Evolutionary conservation across 1,140 invertebrate genomes (phyloP).

Genomic region (Neodiprion pinetum): DNA sequence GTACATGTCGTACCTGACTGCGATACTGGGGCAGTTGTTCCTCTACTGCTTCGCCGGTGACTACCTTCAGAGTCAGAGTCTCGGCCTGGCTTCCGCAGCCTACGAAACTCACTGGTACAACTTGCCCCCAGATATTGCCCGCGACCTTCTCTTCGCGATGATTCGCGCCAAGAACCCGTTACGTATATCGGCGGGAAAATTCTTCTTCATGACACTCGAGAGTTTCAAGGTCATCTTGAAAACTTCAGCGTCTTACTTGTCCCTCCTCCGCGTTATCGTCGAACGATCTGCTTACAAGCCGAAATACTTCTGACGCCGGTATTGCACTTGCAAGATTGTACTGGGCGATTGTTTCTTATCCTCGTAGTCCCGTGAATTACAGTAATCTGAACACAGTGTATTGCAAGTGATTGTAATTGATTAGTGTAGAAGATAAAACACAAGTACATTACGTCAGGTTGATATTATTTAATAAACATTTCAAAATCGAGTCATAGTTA

Average conservation of each 20-base stretch:
- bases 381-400: no score
- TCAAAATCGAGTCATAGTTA: no score
- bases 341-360: no score
- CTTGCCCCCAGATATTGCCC: conserved; percentile 28
- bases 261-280: conserved; percentile 38
- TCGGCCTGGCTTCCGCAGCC: conserved; percentile 27
- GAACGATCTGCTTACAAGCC: not conserved
- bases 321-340: no score
- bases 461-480: no score
- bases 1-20: conserved; percentile 19
- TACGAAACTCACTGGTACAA: conserved; percentile 36
- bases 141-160: conserved; percentile 35
- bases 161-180: conserved; percentile 35
- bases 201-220: conserved; percentile 35
- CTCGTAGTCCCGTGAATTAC: no score
- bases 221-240: conserved; percentile 42
- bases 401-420: no score
- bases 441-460: no score
- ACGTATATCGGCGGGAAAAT: conserved; percentile 35
- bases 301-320: no score
- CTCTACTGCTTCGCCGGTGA: conserved; percentile 40
- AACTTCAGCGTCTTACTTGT: conserved; percentile 38
- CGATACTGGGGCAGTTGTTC: conserved; percentile 36
- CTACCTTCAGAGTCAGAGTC: conserved; percentile 25
- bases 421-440: no score